Conservation (phyloP, 2,888 invertebrate genomes). For the Orchestes rusci region DNA sequence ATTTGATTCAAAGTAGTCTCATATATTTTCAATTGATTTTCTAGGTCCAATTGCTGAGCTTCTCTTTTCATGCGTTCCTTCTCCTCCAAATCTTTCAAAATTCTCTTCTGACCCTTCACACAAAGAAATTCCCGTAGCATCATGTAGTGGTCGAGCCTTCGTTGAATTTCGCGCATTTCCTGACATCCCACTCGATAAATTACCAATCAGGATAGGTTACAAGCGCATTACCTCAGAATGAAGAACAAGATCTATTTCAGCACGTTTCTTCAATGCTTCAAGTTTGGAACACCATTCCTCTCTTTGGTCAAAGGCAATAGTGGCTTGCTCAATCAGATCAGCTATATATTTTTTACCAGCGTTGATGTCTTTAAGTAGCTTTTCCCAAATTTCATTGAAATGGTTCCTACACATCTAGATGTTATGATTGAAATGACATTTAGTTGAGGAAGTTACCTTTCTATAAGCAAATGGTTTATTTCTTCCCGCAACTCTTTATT, state of each 20-base stretch:
- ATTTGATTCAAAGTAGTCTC: slow-evolving; percentile 70
- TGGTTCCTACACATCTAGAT: too few relatives aligned
- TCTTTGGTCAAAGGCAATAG: slow-evolving; percentile 80
- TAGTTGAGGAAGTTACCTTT: too few relatives aligned
- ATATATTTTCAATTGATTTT: slow-evolving; percentile 65
- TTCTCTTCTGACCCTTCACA: slow-evolving; percentile 71
- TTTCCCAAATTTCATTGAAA: slow-evolving; percentile 77
- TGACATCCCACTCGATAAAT: slow-evolving; percentile 30
- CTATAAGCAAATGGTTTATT: slow-evolving; percentile 75
- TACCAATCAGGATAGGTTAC: neutral
- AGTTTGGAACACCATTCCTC: slow-evolving; percentile 77
- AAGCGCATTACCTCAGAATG: slow-evolving; percentile 51
- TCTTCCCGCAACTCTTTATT: slow-evolving; percentile 67
- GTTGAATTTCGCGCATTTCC: slow-evolving; percentile 82
- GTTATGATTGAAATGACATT: too few relatives aligned
- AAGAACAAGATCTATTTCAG: slow-evolving; percentile 61
- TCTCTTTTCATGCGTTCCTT: slow-evolving; percentile 65
- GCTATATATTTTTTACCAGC: slow-evolving; percentile 75
- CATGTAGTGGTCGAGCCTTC: slow-evolving; percentile 77
- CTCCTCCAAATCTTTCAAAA: slow-evolving; percentile 66
- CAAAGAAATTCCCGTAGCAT: slow-evolving; percentile 79
- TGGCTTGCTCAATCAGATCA: slow-evolving; percentile 82
- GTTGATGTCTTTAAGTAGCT: slow-evolving; percentile 66
- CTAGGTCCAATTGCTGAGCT: slow-evolving; percentile 59
- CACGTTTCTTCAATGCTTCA: slow-evolving; percentile 69